These are phyloP conservation scores for Epicampocera succincta DNA, from an alignment of 2,888 invertebrate species.

Conservation along the genomic window DNA sequence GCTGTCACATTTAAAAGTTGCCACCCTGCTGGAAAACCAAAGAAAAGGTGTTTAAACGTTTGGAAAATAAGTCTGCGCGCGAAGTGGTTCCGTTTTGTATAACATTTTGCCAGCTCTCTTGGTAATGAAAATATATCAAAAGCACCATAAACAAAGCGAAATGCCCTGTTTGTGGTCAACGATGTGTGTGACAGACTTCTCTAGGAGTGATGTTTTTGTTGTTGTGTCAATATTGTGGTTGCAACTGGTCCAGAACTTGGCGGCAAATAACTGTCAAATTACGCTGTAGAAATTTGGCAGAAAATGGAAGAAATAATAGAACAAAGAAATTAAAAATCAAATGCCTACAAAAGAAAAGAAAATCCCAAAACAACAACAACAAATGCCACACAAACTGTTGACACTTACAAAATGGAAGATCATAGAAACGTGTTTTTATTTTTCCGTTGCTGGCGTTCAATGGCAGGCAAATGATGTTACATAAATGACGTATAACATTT, in stretches of 20 bases:
- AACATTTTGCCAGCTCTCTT: conserved; percentile 19
- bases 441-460: conserved; percentile 9
- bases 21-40: too few species aligned
- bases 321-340: not conserved
- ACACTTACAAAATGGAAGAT: conserved; percentile 55
- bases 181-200: conserved; percentile 54
- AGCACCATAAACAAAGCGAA: not conserved
- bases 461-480: conserved; percentile 35
- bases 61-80: too few species aligned
- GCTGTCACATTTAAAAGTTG: too few species aligned
- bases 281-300: conserved; percentile 20
- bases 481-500: conserved; percentile 61
- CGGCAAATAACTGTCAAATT: conserved; percentile 66
- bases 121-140: conserved; percentile 31
- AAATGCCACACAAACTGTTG: conserved; percentile 55
- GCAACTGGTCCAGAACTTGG: conserved; percentile 50
- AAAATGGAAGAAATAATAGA: not conserved
- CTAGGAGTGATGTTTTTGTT: conserved; percentile 41
- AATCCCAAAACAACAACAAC: conserved; percentile 34
- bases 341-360: conserved; percentile 4
- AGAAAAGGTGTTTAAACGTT: too few species aligned
- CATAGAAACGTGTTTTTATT: conserved; percentile 45
- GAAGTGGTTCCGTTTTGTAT: not conserved
- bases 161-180: not conserved
- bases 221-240: conserved; percentile 35